These are phyloP conservation scores for Callospermophilus lateralis DNA, from an alignment of 2,113 vertebrate genomes.

Conservation along the genomic window DNA sequence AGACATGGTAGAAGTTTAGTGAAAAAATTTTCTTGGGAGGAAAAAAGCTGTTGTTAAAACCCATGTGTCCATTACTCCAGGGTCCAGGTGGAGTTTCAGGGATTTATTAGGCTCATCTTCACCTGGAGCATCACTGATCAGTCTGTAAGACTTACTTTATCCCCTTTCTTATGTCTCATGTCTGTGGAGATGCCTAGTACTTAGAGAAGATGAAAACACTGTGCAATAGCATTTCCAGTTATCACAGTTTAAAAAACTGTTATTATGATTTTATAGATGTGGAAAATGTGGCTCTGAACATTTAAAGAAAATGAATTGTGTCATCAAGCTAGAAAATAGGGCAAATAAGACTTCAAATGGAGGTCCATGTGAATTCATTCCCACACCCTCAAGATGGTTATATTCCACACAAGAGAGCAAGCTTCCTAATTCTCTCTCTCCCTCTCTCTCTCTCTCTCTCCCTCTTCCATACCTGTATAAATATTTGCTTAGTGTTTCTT, in stretches of 20 bases:
- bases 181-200: background rate
- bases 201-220: background rate
- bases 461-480: background rate
- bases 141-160: background rate
- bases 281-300: background rate
- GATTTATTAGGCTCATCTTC: background rate
- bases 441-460: background rate
- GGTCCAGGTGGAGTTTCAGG: background rate
- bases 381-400: background rate
- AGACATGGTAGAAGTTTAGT: background rate
- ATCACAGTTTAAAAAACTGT: background rate
- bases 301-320: background rate
- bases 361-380: background rate
- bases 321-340: background rate
- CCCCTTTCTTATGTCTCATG: background rate
- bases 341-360: background rate
- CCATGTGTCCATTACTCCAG: background rate
- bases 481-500: slow-evolving; percentile 53
- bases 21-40: background rate
- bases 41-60: background rate
- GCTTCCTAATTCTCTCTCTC: background rate
- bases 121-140: background rate
- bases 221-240: background rate
- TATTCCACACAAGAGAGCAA: background rate
- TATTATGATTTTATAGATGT: background rate